A percentile compares a stretch with the other conserved stretches of the same genome.
These are phyloP conservation scores for Platerodrilus igneus DNA, from an alignment of 2,888 invertebrate species.

Conservation along the genomic window DNA sequence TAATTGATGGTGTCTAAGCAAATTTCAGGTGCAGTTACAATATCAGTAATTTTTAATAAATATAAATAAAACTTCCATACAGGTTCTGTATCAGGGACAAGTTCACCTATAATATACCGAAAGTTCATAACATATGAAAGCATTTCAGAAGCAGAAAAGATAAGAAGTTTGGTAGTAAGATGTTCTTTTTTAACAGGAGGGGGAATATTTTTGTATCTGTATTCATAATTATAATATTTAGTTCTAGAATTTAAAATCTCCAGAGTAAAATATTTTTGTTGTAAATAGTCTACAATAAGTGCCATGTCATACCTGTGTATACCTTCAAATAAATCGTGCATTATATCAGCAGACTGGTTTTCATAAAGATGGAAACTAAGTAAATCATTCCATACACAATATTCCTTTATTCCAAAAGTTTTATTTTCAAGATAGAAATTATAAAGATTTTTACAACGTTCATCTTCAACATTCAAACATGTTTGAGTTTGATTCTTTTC, in stretches of 20 bases:
- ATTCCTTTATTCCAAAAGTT: slow-evolving; percentile 26
- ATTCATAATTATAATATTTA: slow-evolving; percentile 25
- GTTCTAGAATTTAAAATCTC: slow-evolving; percentile 27
- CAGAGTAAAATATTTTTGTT: slow-evolving; percentile 16
- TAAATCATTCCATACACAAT: slow-evolving; percentile 31
- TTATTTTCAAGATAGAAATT: slow-evolving; percentile 15
- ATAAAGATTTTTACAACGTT: slow-evolving; percentile 11
- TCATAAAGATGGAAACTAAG: slow-evolving; percentile 32
- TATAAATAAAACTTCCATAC: slow-evolving; percentile 25
- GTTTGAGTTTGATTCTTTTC: slow-evolving; percentile 11
- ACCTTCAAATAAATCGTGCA: slow-evolving; percentile 37
- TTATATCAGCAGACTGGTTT: slow-evolving; percentile 35
- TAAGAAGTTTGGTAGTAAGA: slow-evolving; percentile 23
- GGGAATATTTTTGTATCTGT: slow-evolving; percentile 24
- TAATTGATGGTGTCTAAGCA: too few species aligned
- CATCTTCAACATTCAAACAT: slow-evolving; percentile 16
- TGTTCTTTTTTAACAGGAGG: slow-evolving; percentile 28
- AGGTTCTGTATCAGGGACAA: slow-evolving; percentile 17
- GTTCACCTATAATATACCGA: slow-evolving; percentile 24
- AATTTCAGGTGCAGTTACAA: slow-evolving; percentile 11
- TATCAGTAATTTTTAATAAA: slow-evolving; percentile 18
- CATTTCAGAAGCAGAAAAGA: slow-evolving; percentile 32
- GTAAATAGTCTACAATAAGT: slow-evolving; percentile 27
- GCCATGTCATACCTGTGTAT: slow-evolving; percentile 34
- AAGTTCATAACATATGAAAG: slow-evolving; percentile 29